phyloP scores from a whole-genome alignment of 1,140 invertebrate species.

The Ips typographus region DNA sequence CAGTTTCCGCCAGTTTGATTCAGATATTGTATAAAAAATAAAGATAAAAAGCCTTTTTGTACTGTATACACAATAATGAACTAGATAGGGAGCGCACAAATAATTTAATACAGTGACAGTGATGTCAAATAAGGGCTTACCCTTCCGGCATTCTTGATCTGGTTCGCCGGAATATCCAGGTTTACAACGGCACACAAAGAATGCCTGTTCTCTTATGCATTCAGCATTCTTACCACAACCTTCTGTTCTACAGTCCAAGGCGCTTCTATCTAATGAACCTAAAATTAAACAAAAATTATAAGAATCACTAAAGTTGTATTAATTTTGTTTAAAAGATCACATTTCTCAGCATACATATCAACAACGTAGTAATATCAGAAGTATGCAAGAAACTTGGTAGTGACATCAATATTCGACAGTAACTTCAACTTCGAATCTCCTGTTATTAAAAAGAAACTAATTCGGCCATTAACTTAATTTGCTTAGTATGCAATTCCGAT shows the following conservation, averaged over 20 bases:
- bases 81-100: constrained; percentile 29
- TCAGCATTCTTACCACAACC: constrained; percentile 82
- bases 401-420: too few relatives aligned
- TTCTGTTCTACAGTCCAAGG: constrained; percentile 75
- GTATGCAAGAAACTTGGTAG: too few relatives aligned
- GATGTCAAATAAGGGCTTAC: constrained; percentile 59
- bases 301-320: too few relatives aligned
- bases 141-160: constrained; percentile 72
- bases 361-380: too few relatives aligned
- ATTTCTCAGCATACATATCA: too few relatives aligned
- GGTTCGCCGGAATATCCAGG: constrained; percentile 73
- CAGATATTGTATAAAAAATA: too few relatives aligned
- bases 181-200: constrained; percentile 80
- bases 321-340: too few relatives aligned
- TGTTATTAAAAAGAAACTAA: too few relatives aligned
- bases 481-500: too few relatives aligned
- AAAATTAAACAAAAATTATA: constrained; percentile 22
- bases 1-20: too few relatives aligned
- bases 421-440: too few relatives aligned
- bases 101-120: constrained; percentile 9
- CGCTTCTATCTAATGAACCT: constrained; percentile 66
- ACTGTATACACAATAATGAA: constrained; percentile 47
- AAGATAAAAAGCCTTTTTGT: constrained; percentile 39
- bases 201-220: constrained; percentile 75
- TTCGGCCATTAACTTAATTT: too few relatives aligned